Evolutionary conservation across 2,113 vertebrate species (phyloP).

Genomic region (Pholis gunnellus): DNA sequence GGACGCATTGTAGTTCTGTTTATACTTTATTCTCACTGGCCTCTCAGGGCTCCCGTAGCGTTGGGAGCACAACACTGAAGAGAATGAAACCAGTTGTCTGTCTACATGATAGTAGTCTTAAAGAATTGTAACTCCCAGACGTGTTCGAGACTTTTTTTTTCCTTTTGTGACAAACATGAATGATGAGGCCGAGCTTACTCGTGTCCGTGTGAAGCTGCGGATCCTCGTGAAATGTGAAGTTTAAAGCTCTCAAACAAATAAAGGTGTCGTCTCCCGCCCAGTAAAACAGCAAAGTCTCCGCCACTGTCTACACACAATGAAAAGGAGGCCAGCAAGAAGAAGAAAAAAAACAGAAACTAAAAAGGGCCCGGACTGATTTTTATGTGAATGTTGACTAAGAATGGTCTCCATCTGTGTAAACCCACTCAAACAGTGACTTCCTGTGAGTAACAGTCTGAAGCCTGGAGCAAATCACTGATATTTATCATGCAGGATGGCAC

Average conservation of each 20-base stretch:
- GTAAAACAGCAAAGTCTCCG: constrained; percentile 42
- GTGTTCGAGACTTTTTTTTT: background rate
- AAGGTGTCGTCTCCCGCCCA: constrained; percentile 42
- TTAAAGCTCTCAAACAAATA: constrained; percentile 50
- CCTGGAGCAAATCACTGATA: constrained; percentile 73
- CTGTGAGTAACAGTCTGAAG: constrained; percentile 78
- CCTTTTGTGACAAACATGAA: background rate
- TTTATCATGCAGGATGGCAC: constrained; percentile 72
- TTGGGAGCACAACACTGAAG: background rate
- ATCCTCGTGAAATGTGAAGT: constrained; percentile 38
- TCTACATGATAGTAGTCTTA: background rate
- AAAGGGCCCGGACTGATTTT: constrained; percentile 68
- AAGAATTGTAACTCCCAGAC: background rate
- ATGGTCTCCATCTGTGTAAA: constrained; percentile 83
- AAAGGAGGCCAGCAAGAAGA: constrained; percentile 28
- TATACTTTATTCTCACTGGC: background rate
- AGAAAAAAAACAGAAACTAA: constrained; percentile 15
- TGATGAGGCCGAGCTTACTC: constrained; percentile 10
- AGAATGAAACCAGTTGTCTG: constrained; percentile 13
- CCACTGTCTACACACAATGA: constrained; percentile 51
- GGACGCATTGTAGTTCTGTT: background rate
- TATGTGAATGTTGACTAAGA: constrained; percentile 79
- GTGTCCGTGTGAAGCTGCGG: constrained; percentile 21
- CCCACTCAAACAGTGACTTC: constrained; percentile 76
- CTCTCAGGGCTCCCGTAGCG: background rate